Conservation (phyloP, 2,113 vertebrate species). For the Talpa occidentalis region DNA sequence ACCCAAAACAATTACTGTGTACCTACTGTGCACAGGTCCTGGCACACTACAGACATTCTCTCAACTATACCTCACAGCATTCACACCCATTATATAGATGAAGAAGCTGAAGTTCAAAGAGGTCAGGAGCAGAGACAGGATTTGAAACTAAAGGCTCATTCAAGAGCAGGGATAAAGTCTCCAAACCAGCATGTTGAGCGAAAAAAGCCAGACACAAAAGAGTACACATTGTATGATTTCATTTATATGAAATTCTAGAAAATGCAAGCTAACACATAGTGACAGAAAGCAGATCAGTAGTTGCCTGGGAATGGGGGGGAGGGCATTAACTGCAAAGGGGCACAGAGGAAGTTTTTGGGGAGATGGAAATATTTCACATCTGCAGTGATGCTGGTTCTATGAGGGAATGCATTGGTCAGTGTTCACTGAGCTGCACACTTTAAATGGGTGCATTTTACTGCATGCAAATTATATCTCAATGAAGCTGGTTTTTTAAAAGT, state of each 20-base stretch:
- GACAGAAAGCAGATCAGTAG: conserved; percentile 61
- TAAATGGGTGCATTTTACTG: conserved; percentile 18
- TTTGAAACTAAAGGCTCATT: neutral
- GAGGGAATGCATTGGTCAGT: neutral
- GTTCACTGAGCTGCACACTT: neutral
- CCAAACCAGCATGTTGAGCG: neutral
- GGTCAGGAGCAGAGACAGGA: neutral
- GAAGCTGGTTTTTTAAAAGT: neutral
- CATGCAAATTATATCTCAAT: neutral
- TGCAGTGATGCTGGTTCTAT: neutral
- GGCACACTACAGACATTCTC: neutral
- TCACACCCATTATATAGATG: neutral
- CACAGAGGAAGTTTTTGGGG: neutral
- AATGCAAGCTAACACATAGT: conserved; percentile 53
- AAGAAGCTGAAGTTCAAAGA: neutral
- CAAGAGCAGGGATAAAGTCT: neutral
- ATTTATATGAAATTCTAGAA: conserved; percentile 62
- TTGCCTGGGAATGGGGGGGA: neutral
- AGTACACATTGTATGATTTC: conserved; percentile 40
- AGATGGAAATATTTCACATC: neutral
- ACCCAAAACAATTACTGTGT: neutral
- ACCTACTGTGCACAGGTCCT: neutral
- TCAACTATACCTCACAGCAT: neutral
- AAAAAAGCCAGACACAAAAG: neutral
- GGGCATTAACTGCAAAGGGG: neutral